Percentiles rank a stretch among this genome's conserved stretches.
Conservation (phyloP, 2,113 vertebrate genomes). For the Montifringilla adamsi region DNA sequence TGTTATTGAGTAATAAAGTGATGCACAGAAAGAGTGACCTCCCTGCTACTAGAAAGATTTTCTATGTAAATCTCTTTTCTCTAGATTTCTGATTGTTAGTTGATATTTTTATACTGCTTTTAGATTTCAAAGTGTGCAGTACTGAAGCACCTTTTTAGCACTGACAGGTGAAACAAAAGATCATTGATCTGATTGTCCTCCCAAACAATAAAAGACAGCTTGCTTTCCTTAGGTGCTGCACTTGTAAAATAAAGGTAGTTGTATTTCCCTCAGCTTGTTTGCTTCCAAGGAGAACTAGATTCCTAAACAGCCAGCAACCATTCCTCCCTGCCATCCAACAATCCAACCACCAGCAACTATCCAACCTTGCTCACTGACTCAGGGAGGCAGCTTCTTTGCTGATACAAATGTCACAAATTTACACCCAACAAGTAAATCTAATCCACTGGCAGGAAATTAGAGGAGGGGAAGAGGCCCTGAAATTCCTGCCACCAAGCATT, state of each 20-base stretch:
- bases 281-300: neutral
- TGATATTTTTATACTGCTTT: neutral
- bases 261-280: neutral
- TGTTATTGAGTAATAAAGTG: neutral
- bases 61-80: neutral
- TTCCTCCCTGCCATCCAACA: neutral
- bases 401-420: neutral
- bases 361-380: neutral
- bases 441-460: neutral
- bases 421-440: neutral
- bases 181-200: neutral
- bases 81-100: neutral
- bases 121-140: neutral
- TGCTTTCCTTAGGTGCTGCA: neutral
- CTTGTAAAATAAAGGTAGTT: neutral
- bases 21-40: neutral
- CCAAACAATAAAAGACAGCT: neutral
- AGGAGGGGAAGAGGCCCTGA: neutral
- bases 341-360: neutral
- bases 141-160: neutral
- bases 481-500: neutral
- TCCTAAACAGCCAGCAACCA: neutral
- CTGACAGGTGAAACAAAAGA: neutral
- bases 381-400: neutral
- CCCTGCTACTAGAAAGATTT: neutral